Evolutionary conservation across 2,797 vertebrate species (phyloP), one percentile per base, ranked within the genome.

Genomic region (Neostethus bicornis): DNA sequence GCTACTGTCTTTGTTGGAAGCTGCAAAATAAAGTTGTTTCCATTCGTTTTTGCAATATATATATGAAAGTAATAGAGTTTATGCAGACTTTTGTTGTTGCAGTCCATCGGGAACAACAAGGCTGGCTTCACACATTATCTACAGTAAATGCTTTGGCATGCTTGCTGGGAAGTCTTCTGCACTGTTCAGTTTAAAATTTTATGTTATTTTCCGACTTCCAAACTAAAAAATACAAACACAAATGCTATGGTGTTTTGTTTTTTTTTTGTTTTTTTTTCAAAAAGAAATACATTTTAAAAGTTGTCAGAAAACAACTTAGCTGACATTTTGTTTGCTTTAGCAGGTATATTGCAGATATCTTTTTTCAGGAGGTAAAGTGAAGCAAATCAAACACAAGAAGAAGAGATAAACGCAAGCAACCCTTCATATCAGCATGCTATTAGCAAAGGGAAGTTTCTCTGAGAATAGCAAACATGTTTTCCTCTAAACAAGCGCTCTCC

Each of bases 401-500:
- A 42, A 25, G 47, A 80, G 66, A 63, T 65, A 65, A 68, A 79
- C 46, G 57, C 43, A 42, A 19, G 48, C 38, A 42, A 29, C 7
- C 20, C 59, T 76, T 67, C 52, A 52, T 37, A 34, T 52, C 57
- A 39, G 31, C 46, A 12, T 51, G 10, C 14, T 58, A 31, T 57
- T 42, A 76, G 51, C 61, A 7, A 19, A 54, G 45, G 29, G 55
- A 50, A 55, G 41, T 48, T 54, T 37, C 74, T 83, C 62, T 10
- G 32, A 66, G 71, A 60, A 61, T 63, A 24, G 45, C 59, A 62
- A 64, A 81, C 80, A 77, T 84, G 78, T 85, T 85, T 84, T 81
- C 75, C 53, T 52, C 51, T 59, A 48, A 44, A 58, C 78, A 55
- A 67, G 63, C 21, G 37, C 61, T 78, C 62, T 7, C 84, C 75